These are phyloP conservation scores for Caenorhabditis wallacei DNA, from an alignment of 2,888 invertebrate species.

Conservation along the genomic window DNA sequence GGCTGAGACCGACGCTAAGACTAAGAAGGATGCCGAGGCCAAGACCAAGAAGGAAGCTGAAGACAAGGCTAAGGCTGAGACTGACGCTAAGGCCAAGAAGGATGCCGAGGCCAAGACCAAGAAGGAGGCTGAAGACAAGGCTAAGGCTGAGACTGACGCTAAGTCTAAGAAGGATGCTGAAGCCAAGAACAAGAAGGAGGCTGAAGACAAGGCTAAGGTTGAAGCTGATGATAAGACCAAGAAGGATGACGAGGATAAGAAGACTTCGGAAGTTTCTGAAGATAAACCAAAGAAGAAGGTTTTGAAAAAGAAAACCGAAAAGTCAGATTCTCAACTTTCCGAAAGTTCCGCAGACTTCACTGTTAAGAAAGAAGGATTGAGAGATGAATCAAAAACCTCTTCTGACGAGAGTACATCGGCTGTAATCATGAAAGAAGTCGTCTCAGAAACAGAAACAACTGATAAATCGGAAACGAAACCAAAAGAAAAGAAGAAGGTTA, in stretches of 20 bases:
- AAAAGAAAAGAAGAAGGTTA: conserved; percentile 37
- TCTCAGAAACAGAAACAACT: no score
- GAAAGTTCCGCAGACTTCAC: neutral
- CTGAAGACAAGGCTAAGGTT: conserved; percentile 38
- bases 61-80: conserved; percentile 3
- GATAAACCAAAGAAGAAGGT: conserved; percentile 30
- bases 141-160: conserved; percentile 38
- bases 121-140: conserved; percentile 39
- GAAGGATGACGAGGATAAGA: conserved; percentile 36
- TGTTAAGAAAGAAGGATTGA: neutral
- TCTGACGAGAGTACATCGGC: no score
- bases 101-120: conserved; percentile 51
- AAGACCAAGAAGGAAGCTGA: conserved; percentile 18
- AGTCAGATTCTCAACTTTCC: neutral
- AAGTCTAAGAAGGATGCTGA: conserved; percentile 40
- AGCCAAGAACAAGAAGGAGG: conserved; percentile 21
- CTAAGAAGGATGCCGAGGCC: conserved; percentile 13
- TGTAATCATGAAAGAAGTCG: no score
- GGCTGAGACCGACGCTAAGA: conserved; percentile 30
- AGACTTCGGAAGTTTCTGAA: conserved; percentile 7
- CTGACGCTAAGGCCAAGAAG: conserved; percentile 32
- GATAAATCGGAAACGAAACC: conserved; percentile 21
- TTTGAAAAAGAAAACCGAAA: conserved; percentile 11
- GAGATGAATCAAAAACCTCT: neutral
- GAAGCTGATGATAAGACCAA: conserved; percentile 36